Conservation (phyloP, 2,797 vertebrate species). For the Takifugu rubripes region DNA sequence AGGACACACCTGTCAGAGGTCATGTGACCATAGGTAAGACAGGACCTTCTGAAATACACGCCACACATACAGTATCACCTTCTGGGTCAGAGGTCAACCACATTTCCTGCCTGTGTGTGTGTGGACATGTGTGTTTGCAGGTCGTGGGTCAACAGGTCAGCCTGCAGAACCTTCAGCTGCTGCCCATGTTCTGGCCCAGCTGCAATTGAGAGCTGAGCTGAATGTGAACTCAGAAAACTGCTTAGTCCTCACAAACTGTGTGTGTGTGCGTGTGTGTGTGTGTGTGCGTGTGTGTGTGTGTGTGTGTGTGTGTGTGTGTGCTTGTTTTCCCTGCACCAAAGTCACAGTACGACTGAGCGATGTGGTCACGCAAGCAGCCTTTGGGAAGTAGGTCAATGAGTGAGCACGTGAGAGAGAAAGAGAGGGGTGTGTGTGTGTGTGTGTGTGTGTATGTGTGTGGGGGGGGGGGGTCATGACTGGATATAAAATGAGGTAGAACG, state of each 20-base stretch:
- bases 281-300: neutral
- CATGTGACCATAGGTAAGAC: too few relatives aligned
- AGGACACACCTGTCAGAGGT: too few relatives aligned
- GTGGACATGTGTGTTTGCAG: too few relatives aligned
- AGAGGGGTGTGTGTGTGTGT: neutral
- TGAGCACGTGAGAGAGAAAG: neutral
- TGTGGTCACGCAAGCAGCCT: slow-evolving; percentile 58
- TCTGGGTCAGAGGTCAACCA: too few relatives aligned
- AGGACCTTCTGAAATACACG: too few relatives aligned
- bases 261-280: neutral
- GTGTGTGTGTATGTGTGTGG: accelerated
- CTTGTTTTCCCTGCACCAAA: slow-evolving; percentile 18
- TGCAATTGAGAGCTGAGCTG: neutral
- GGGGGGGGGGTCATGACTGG: neutral
- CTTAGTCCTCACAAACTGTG: too few relatives aligned
- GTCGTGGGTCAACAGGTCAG: too few relatives aligned
- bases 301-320: neutral
- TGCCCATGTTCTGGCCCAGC: neutral
- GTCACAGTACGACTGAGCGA: slow-evolving; percentile 31
- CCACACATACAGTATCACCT: too few relatives aligned
- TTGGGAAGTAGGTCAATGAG: slow-evolving; percentile 65
- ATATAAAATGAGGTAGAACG: neutral
- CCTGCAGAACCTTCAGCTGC: too few relatives aligned
- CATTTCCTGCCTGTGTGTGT: too few relatives aligned
- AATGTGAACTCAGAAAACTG: neutral